Evolutionary conservation across 2,888 invertebrate species (phyloP), one percentile per base, ranked within the genome.

Genomic region (Agrotis segetum): DNA sequence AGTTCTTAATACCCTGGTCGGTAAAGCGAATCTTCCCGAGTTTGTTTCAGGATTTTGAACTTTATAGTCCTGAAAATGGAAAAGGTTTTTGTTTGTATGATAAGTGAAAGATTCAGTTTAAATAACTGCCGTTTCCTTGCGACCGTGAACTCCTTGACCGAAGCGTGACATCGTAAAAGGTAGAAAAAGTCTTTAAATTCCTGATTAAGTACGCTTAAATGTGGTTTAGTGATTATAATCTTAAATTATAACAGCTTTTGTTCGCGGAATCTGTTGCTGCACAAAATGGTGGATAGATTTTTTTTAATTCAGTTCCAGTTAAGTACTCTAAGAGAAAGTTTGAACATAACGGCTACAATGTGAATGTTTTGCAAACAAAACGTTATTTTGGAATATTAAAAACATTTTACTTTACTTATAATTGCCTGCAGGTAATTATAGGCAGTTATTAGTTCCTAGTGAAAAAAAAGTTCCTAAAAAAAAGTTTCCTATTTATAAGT

Each of bases 141-240:
- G 86, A 71, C 86, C 84, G 63, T 85, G 86, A 85, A 85, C 84
- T 78, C 67, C 1, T 4, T 62, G 76, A 66, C 70, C 76, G 74
- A 66, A 62, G 62, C 84, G 67, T 85, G 84, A 78, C 76, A 76
- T 74, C 53, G 60, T 34, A 68, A 71, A 81, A 84, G 62, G 72
- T 78, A 75, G 17, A 75, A 70, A 76, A 73, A 64, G 50, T 44
- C 34, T 24, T 59, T 9, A 56, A 65, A 82, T 80, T 74, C 83
- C 60, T 67, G 74, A 74, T 85, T 82, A 74, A 74, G 70, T 40
- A 58, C 59, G 71, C 67, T 59, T 63, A 47, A 65, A 68, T 50
- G 60, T 60, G 63, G 59, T 67, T 24, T 34, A 59, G 29, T 80
- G 47, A 21, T 60, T 5, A 40, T 74, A 52, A 55, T 34, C 17